Evolutionary conservation across 2,113 vertebrate species (phyloP).

Genomic region (Planiliza haematocheilus): DNA sequence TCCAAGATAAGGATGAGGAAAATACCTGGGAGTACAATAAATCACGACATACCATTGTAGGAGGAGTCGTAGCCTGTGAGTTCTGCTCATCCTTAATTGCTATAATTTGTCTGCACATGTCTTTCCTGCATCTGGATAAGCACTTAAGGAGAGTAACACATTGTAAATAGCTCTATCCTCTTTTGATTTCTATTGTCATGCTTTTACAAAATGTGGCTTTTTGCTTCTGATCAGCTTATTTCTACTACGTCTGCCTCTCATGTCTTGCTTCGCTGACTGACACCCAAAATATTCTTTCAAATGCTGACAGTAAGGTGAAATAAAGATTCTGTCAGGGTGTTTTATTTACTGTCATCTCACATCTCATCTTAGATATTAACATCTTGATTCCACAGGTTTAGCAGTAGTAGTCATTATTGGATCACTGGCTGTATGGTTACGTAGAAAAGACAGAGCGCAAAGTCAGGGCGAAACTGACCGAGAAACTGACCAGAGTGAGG

Average conservation of each 20-base stretch:
- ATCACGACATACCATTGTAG: no score
- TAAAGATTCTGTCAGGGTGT: not conserved
- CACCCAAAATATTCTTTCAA: slow-evolving; percentile 1
- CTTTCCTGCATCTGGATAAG: not conserved
- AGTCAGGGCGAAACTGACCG: no score
- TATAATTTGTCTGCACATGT: not conserved
- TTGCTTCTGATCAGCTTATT: slow-evolving; percentile 5
- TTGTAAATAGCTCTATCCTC: not conserved
- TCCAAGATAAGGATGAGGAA: not conserved
- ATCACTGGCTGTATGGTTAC: no score
- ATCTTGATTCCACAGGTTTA: not conserved
- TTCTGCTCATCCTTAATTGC: not conserved
- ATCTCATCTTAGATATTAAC: not conserved
- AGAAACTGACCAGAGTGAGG: no score
- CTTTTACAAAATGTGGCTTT: not conserved
- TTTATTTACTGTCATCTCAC: not conserved
- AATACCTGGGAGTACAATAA: no score
- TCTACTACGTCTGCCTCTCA: not conserved
- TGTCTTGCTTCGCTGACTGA: not conserved
- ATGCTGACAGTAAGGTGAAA: slow-evolving; percentile 19
- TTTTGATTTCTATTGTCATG: not conserved
- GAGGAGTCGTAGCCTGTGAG: not conserved
- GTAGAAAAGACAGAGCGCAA: no score
- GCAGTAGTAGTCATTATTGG: no score
- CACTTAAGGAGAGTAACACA: not conserved